A percentile compares a stretch with the other conserved stretches of the same genome.
These are phyloP conservation scores for Gila orcuttii DNA, from an alignment of 2,113 vertebrate genomes.

Conservation along the genomic window DNA sequence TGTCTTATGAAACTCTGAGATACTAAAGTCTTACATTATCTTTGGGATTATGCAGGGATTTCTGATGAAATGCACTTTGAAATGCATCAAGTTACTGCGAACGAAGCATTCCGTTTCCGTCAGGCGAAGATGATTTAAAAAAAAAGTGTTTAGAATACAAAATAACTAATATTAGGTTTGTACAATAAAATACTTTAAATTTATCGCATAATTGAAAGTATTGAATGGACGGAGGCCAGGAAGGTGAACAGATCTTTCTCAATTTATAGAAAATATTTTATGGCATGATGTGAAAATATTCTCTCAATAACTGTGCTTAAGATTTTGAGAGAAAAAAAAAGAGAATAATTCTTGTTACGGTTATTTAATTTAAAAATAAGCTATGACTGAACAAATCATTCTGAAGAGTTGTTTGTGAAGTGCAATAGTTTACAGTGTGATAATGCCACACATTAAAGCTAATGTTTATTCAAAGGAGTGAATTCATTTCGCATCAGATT, in stretches of 20 bases:
- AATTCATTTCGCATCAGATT: slow-evolving; percentile 2
- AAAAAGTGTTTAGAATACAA: slow-evolving; percentile 45
- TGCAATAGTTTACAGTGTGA: slow-evolving; percentile 62
- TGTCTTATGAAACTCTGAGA: slow-evolving; percentile 25
- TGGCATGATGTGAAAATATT: slow-evolving; percentile 19
- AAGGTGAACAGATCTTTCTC: slow-evolving; percentile 15
- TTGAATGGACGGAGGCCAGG: slow-evolving; percentile 6
- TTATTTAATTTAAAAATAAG: slow-evolving; percentile 43
- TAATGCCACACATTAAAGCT: neutral
- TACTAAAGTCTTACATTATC: slow-evolving; percentile 32
- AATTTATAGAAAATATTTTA: slow-evolving; percentile 35
- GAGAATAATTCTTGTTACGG: neutral
- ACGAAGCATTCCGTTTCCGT: slow-evolving; percentile 49
- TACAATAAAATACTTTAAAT: neutral
- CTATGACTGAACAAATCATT: slow-evolving; percentile 44
- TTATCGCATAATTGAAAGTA: slow-evolving; percentile 23
- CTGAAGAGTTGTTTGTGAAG: slow-evolving; percentile 50
- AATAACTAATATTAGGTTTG: slow-evolving; percentile 28
- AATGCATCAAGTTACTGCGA: slow-evolving; percentile 55
- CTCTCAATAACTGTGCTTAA: neutral
- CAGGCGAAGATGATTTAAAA: slow-evolving; percentile 18
- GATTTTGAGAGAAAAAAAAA: neutral
- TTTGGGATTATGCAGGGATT: slow-evolving; percentile 66
- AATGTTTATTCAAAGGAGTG: neutral
- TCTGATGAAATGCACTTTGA: slow-evolving; percentile 70